phyloP scores from a whole-genome alignment of 2,888 invertebrate species.

The Malacosoma neustria region DNA sequence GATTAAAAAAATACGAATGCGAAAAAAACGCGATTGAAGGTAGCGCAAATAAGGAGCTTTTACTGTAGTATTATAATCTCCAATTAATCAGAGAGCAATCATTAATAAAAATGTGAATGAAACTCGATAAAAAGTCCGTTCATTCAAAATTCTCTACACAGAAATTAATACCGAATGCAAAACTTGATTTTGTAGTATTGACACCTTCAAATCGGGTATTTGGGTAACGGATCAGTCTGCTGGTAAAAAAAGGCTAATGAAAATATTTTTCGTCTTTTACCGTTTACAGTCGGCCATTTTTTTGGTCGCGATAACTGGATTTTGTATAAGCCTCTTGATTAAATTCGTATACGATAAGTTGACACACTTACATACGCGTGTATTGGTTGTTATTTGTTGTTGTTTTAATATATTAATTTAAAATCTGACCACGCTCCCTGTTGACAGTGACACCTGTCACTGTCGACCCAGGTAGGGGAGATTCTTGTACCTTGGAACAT shows the following conservation, averaged over 20 bases:
- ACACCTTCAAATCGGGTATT: conserved; percentile 15
- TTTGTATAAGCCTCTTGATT: not conserved
- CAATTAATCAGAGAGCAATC: not conserved
- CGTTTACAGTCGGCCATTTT: conserved; percentile 17
- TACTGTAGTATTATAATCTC: not conserved
- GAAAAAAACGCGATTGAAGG: too few species aligned
- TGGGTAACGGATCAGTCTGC: conserved; percentile 12
- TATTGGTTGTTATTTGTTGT: too few species aligned
- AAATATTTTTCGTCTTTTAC: conserved; percentile 23
- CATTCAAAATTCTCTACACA: not conserved
- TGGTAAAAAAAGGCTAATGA: conserved; percentile 24
- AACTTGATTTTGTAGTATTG: not conserved
- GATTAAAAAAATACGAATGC: too few species aligned
- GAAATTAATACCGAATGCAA: not conserved
- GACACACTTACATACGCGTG: too few species aligned
- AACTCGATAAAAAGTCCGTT: not conserved
- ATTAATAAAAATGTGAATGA: not conserved
- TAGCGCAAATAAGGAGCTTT: not conserved
- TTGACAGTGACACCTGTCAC: too few species aligned
- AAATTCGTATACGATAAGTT: too few species aligned
- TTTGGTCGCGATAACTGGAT: not conserved
- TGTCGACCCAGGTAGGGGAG: too few species aligned
- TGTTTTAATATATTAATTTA: too few species aligned
- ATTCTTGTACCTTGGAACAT: too few species aligned
- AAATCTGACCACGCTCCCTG: too few species aligned